Evolutionary conservation across 2,888 invertebrate genomes (phyloP), one percentile per base, ranked within the genome.

Genomic region (Leucophenga montana): DNA sequence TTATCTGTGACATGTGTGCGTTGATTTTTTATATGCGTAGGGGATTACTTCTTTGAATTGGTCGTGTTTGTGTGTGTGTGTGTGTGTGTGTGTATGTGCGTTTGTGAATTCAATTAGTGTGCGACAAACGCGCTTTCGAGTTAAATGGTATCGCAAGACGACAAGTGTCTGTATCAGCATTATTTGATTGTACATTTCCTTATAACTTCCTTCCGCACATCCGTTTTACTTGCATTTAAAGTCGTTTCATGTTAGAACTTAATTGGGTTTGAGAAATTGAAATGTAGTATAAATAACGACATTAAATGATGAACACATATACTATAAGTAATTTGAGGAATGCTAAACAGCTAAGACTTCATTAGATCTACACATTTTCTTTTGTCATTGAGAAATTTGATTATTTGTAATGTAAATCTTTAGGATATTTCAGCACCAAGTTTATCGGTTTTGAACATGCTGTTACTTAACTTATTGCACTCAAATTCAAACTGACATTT

Each of bases 1-100:
- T 64, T 64, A 64, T 48, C 20, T 16, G 33, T 20, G 46, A 64
- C 62, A 64, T 59, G 27, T 59, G 39, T 33, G 59, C n/a, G 11
- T 16, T 80, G 81, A 62, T 75, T 73, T 73, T 75, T 79, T 76
- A 74, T 79, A 85, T 83, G 80, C 79, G 81, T 76, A 77, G 79
- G 67, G 75, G 69, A 68, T 66, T 70, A 69, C 71, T 76, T 70
- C 72, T 69, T 57, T 69, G 39, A 61, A 62, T 53, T 27, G 22
- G 31, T 11, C 13, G 6, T 27, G 6, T 18, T 8, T 44, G 39
- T 50, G 16, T 13, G 57, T 14, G 31, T 64, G 44, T 18, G 27
- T 3, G 13, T 48, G 48, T 66, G 56, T 64, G 56, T 46, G 50
- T 54, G 62, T 33, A 62, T 67, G 56, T 71, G 71, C 54, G 68